A percentile compares a stretch with the other conserved stretches of the same genome.
Evolutionary conservation across 2,888 invertebrate genomes (phyloP).

Genomic region (Lypha dubia): DNA sequence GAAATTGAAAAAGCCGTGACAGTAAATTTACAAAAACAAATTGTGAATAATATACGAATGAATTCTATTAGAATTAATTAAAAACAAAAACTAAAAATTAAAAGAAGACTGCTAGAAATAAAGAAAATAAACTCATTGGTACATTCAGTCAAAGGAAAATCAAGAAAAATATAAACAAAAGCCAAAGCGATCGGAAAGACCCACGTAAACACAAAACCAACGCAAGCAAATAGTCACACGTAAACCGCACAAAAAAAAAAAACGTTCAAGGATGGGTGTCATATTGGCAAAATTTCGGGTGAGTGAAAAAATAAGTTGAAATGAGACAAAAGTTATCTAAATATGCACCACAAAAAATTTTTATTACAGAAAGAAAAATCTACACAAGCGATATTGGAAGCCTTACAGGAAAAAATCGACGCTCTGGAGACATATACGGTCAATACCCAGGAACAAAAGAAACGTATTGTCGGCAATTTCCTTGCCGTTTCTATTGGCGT

Average conservation of each 20-base stretch:
- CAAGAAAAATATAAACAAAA: slow-evolving; percentile 40
- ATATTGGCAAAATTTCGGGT: slow-evolving; percentile 88
- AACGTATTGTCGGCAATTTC: slow-evolving; percentile 91
- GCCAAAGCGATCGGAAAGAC: slow-evolving; percentile 51
- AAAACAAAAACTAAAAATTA: neutral
- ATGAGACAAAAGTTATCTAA: neutral
- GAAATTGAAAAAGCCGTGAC: slow-evolving; percentile 21
- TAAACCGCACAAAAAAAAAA: slow-evolving; percentile 34
- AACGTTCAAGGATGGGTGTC: slow-evolving; percentile 85
- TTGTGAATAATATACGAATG: slow-evolving; percentile 47
- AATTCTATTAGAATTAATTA: slow-evolving; percentile 33
- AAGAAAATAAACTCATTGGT: neutral
- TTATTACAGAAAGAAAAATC: slow-evolving; percentile 84
- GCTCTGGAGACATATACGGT: slow-evolving; percentile 91
- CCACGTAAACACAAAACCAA: slow-evolving; percentile 66
- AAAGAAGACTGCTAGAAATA: neutral
- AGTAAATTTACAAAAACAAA: slow-evolving; percentile 61
- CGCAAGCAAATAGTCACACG: slow-evolving; percentile 45
- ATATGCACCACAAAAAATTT: slow-evolving; percentile 54
- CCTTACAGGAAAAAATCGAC: slow-evolving; percentile 91
- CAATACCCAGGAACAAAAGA: slow-evolving; percentile 91
- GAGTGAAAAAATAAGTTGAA: slow-evolving; percentile 80
- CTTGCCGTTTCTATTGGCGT: slow-evolving; percentile 88
- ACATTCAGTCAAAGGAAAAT: slow-evolving; percentile 44
- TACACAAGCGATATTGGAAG: slow-evolving; percentile 86